These are phyloP conservation scores for Oplegnathus fasciatus DNA, from an alignment of 2,113 vertebrate species.

Conservation along the genomic window DNA sequence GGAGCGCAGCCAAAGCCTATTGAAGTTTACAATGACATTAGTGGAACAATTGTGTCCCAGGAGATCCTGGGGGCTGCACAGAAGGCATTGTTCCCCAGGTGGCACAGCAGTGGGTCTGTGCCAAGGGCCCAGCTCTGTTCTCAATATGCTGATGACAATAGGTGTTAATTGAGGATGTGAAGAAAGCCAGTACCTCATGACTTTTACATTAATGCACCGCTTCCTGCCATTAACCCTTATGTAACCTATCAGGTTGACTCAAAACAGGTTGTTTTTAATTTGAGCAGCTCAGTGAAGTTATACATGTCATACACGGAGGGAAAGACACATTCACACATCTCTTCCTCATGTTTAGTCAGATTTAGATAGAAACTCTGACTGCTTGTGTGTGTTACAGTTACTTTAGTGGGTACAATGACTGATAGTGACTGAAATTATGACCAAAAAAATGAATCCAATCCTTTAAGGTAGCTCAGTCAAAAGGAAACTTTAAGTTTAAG, in stretches of 20 bases:
- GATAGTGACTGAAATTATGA: neutral
- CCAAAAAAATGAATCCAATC: neutral
- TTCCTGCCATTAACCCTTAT: conserved; percentile 37
- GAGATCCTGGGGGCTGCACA: conserved; percentile 44
- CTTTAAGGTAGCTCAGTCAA: neutral
- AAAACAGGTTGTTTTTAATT: neutral
- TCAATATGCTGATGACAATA: conserved; percentile 49
- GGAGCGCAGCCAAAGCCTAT: conserved; percentile 68
- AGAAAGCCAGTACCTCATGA: conserved; percentile 6
- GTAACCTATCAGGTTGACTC: neutral
- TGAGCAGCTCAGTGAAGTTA: neutral
- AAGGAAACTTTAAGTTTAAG: neutral
- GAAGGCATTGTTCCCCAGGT: conserved; percentile 66
- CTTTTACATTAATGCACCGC: conserved; percentile 31
- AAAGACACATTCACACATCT: neutral
- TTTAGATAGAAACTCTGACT: neutral
- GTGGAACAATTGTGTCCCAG: conserved; percentile 73
- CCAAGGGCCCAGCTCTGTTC: conserved; percentile 30
- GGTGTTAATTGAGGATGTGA: conserved; percentile 59
- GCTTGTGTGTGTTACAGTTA: neutral
- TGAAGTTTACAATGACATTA: conserved; percentile 74
- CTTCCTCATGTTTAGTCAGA: neutral
- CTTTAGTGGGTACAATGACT: neutral
- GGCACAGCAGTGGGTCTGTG: conserved; percentile 41
- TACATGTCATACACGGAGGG: neutral